A percentile compares a stretch with the other conserved stretches of the same genome.
Evolutionary conservation across 2,797 vertebrate genomes (phyloP).

Genomic region (Tarsius wallacei): DNA sequence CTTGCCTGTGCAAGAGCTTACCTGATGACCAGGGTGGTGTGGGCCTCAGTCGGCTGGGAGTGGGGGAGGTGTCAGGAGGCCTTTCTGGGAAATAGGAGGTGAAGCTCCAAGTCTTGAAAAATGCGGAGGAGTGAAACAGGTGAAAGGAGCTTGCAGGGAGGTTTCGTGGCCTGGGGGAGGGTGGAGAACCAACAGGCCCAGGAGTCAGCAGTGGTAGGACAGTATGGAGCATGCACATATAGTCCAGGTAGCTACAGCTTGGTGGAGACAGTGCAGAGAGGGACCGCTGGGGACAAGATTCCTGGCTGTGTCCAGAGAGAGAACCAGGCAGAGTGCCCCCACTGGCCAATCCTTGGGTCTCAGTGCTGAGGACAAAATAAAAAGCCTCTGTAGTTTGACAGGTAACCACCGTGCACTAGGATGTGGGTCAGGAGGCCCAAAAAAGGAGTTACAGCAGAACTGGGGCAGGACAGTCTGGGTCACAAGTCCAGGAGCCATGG

Average conservation of each 20-base stretch:
- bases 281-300: background rate
- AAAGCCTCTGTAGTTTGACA: slow-evolving; percentile 68
- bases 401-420: slow-evolving; percentile 44
- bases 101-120: background rate
- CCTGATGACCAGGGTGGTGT: background rate
- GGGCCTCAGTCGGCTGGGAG: background rate
- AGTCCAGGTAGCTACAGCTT: background rate
- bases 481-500: background rate
- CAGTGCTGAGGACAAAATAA: slow-evolving; percentile 12
- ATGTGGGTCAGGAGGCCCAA: slow-evolving; percentile 78
- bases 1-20: background rate
- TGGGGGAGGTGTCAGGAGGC: too few relatives aligned
- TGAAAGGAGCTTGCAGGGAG: background rate
- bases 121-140: background rate
- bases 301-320: background rate
- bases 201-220: background rate
- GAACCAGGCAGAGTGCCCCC: background rate
- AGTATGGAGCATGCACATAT: background rate
- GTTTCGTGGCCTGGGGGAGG: background rate
- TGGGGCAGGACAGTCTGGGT: background rate
- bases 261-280: background rate
- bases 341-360: background rate
- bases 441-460: background rate
- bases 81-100: background rate
- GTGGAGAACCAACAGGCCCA: background rate